Percentiles rank a stretch among this genome's conserved stretches.
Evolutionary conservation across 2,888 invertebrate genomes (phyloP).

Genomic region (Acanthosepion pharaonis): DNA sequence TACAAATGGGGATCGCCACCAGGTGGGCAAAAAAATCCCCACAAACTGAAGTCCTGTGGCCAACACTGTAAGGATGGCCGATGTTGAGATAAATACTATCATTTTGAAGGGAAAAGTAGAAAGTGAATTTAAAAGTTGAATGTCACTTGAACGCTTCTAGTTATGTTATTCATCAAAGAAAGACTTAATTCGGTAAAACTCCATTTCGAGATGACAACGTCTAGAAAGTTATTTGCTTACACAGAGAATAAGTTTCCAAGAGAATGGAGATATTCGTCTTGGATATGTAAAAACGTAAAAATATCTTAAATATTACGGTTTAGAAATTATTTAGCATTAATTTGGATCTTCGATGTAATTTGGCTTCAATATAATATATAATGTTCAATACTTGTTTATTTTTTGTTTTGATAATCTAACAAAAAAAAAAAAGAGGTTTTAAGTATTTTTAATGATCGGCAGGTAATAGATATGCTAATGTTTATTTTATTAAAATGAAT

Average conservation of each 20-base stretch:
- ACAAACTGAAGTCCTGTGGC: slow-evolving; percentile 45
- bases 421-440: no score
- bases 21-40: slow-evolving; percentile 41
- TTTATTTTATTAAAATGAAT: no score
- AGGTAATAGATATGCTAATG: no score
- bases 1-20: background rate
- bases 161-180: background rate
- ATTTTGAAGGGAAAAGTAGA: background rate
- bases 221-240: background rate
- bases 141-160: background rate
- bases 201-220: background rate
- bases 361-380: background rate
- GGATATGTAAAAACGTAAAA: no score
- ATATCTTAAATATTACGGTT: background rate
- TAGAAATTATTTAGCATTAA: background rate
- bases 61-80: slow-evolving; percentile 38
- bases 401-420: no score
- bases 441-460: no score
- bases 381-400: no score
- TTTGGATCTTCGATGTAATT: background rate
- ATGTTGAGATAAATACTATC: background rate
- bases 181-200: background rate
- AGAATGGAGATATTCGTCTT: background rate
- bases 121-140: background rate
- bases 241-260: background rate